Conservation (phyloP, 2,888 invertebrate species). For the Gymnosoma rotundatum region DNA sequence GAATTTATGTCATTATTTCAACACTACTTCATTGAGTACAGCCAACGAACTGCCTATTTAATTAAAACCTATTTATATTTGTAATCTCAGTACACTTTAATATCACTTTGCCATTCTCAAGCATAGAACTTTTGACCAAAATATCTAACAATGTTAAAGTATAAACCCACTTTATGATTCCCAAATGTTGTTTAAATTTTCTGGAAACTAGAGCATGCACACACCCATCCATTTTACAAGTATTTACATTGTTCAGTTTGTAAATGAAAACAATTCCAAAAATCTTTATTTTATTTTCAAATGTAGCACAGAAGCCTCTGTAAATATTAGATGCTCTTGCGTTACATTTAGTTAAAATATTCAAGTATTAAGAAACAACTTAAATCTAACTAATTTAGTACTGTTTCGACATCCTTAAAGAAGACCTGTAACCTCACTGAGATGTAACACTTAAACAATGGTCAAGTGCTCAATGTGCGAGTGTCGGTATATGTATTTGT, state of each 20-base stretch:
- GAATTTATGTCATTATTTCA: no score
- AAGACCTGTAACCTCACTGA: slow-evolving; percentile 43
- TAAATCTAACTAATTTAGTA: slow-evolving; percentile 6
- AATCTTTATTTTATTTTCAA: slow-evolving; percentile 46
- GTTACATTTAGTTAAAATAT: slow-evolving; percentile 25
- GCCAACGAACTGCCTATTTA: not conserved
- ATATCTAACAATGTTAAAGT: slow-evolving; percentile 5
- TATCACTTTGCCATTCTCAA: slow-evolving; percentile 2
- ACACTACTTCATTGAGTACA: no score
- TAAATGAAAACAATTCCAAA: slow-evolving; percentile 1
- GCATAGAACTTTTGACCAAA: not conserved
- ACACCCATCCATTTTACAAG: not conserved
- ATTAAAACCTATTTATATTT: slow-evolving; percentile 31
- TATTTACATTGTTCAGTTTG: slow-evolving; percentile 28
- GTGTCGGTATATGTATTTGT: not conserved
- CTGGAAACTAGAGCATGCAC: slow-evolving; percentile 18
- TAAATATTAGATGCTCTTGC: slow-evolving; percentile 2
- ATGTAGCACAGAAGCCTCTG: slow-evolving; percentile 31
- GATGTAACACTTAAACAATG: slow-evolving; percentile 32
- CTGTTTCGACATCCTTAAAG: slow-evolving; percentile 25
- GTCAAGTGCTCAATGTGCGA: slow-evolving; percentile 30
- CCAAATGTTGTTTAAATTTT: slow-evolving; percentile 26
- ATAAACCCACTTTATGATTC: not conserved
- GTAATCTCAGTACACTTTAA: not conserved
- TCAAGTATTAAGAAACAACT: slow-evolving; percentile 19